phyloP scores from a whole-genome alignment of 2,797 vertebrate species.

The Onychomys torridus region DNA sequence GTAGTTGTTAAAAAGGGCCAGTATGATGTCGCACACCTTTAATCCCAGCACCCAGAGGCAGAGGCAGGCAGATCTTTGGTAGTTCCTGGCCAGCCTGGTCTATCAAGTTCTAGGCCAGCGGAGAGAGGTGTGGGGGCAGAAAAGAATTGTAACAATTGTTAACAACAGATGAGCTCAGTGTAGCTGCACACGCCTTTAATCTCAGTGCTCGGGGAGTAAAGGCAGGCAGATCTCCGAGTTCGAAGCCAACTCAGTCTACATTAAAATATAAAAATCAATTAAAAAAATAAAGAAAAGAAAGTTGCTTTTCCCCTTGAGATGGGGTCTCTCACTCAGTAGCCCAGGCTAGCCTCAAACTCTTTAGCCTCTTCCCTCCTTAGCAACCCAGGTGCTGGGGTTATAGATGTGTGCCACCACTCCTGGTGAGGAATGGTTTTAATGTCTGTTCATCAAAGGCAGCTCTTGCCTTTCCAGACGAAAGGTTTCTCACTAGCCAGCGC shows the following conservation, averaged over 20 bases:
- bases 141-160: background rate
- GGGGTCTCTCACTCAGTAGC: background rate
- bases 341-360: background rate
- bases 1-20: background rate
- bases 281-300: background rate
- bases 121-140: no score
- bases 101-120: background rate
- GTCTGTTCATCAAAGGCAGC: conserved; percentile 59
- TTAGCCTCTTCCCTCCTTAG: background rate
- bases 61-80: background rate
- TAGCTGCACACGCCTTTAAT: background rate
- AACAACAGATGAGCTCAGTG: background rate
- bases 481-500: conserved; percentile 85
- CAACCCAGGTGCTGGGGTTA: background rate
- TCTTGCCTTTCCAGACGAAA: conserved; percentile 81
- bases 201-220: background rate
- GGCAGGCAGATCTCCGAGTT: background rate
- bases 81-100: background rate
- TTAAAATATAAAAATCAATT: background rate
- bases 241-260: background rate
- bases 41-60: background rate
- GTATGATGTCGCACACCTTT: background rate
- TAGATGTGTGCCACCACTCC: background rate
- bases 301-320: background rate
- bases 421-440: conserved; percentile 43